These are phyloP conservation scores for Axinella damicornis DNA, from an alignment of 37 sponge, comb jelly and placozoan genomes.

Conservation along the genomic window DNA sequence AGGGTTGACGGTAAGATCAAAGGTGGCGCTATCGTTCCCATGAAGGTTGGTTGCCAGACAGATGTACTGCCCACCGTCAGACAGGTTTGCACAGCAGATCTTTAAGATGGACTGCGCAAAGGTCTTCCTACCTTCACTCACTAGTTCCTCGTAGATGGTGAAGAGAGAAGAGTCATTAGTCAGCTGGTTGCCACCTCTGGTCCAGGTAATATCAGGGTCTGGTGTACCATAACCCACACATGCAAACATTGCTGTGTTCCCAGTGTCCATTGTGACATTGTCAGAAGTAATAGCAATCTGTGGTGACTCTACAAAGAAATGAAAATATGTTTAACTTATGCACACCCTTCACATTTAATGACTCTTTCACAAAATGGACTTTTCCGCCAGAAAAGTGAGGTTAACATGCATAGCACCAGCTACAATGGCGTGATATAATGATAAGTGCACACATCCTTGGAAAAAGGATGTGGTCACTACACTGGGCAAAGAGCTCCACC, in stretches of 20 bases:
- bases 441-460: too few relatives aligned
- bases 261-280: background rate
- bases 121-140: background rate
- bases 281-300: background rate
- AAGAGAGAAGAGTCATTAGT: constrained; percentile 4
- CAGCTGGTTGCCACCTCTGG: background rate
- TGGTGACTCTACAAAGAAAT: background rate
- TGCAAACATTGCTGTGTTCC: background rate
- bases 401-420: too few relatives aligned
- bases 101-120: constrained; percentile 2
- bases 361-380: too few relatives aligned
- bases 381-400: too few relatives aligned
- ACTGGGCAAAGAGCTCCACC: too few relatives aligned
- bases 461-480: too few relatives aligned
- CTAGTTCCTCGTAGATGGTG: constrained; percentile 17
- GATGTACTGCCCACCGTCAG: constrained; percentile 8
- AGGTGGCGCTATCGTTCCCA: too few relatives aligned
- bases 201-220: background rate
- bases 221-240: constrained; percentile 1
- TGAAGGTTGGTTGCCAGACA: too few relatives aligned
- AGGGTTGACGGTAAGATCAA: too few relatives aligned
- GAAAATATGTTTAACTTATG: too few relatives aligned
- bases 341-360: too few relatives aligned
- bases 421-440: too few relatives aligned
- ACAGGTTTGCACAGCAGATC: background rate